Conservation (phyloP, 2,797 vertebrate species). For the Periparus ater region DNA sequence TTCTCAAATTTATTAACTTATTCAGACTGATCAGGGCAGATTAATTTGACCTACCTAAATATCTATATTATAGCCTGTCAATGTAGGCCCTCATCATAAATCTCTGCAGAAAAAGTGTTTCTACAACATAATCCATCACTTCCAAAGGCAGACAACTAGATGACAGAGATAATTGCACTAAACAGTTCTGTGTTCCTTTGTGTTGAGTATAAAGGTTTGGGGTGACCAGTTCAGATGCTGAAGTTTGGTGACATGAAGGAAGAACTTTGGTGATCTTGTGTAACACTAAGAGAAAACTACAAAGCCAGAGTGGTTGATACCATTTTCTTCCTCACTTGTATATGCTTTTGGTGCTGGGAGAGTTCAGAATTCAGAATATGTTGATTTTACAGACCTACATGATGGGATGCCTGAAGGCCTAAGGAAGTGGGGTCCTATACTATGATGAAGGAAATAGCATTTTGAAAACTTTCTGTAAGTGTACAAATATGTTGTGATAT, state of each 20-base stretch:
- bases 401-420: background rate
- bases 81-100: background rate
- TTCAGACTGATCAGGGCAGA: fast-evolving
- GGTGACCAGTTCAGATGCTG: background rate
- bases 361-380: background rate
- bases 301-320: background rate
- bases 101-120: background rate
- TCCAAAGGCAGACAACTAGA: background rate
- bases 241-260: background rate
- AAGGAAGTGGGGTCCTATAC: background rate
- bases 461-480: background rate
- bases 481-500: conserved; percentile 27
- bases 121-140: background rate
- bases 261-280: background rate
- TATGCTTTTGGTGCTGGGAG: background rate
- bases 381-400: background rate
- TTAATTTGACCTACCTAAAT: background rate
- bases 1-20: background rate
- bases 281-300: background rate
- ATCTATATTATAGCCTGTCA: background rate
- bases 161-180: background rate
- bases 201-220: background rate
- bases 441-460: background rate
- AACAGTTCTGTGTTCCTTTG: background rate
- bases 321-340: background rate